These are phyloP conservation scores for Picus viridis DNA, from an alignment of 2,797 vertebrate species.

Conservation along the genomic window DNA sequence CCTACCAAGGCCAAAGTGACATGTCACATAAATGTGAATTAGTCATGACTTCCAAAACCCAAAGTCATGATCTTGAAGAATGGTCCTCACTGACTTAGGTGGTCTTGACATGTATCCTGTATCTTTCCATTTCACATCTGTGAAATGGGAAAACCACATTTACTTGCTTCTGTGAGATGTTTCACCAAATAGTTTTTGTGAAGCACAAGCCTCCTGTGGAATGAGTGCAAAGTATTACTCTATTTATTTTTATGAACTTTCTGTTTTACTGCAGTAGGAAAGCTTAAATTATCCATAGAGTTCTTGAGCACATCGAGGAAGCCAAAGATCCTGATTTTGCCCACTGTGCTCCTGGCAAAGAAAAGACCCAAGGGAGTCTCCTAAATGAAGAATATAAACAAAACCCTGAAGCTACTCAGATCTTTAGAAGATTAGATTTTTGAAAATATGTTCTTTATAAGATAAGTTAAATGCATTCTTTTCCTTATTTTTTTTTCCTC, in stretches of 20 bases:
- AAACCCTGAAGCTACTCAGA: slow-evolving; percentile 69
- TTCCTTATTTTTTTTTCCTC: slow-evolving; percentile 23
- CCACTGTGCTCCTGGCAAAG: slow-evolving; percentile 70
- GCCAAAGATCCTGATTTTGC: slow-evolving; percentile 63
- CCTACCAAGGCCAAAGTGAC: background rate
- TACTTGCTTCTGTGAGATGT: slow-evolving; percentile 20
- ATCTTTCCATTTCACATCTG: background rate
- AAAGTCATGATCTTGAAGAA: background rate
- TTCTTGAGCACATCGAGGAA: slow-evolving; percentile 61
- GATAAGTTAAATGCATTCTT: slow-evolving; percentile 69
- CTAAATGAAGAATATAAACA: slow-evolving; percentile 78
- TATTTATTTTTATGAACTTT: slow-evolving; percentile 66
- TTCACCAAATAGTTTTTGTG: slow-evolving; percentile 22
- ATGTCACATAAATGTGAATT: background rate
- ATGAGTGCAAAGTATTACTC: slow-evolving; percentile 57
- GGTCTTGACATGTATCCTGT: background rate
- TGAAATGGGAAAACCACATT: slow-evolving; percentile 9
- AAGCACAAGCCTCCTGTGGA: slow-evolving; percentile 54
- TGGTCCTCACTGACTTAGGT: background rate
- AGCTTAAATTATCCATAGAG: slow-evolving; percentile 67
- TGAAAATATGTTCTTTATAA: slow-evolving; percentile 66
- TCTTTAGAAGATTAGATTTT: slow-evolving; percentile 71
- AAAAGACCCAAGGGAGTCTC: slow-evolving; percentile 63
- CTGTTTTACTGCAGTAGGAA: slow-evolving; percentile 53
- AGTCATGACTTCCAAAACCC: background rate